Percentiles rank a stretch among this genome's conserved stretches.
phyloP scores from a whole-genome alignment of 2,113 vertebrate species.

The Peromyscus leucopus region DNA sequence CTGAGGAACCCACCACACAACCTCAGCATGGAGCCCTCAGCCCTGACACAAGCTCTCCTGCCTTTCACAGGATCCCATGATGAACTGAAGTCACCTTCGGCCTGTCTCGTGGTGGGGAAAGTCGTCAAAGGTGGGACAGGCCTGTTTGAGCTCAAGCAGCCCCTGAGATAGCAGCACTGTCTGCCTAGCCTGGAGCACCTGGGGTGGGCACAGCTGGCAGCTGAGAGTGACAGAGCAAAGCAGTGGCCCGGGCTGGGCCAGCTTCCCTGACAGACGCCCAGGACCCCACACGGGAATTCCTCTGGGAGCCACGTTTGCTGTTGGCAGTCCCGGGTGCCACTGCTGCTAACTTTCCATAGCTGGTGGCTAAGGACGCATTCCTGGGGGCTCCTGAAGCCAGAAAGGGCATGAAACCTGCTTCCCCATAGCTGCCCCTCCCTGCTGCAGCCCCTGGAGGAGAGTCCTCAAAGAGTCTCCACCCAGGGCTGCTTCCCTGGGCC shows the following conservation, averaged over 20 bases:
- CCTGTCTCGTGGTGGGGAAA: constrained; percentile 96
- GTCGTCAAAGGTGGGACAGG: constrained; percentile 97
- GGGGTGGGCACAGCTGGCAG: not conserved
- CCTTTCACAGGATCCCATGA: constrained; percentile 91
- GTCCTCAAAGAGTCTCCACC: not conserved
- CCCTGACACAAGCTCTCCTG: not conserved
- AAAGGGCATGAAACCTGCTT: not conserved
- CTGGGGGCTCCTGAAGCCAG: not conserved
- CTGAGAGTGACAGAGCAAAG: not conserved
- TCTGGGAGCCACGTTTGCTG: not conserved
- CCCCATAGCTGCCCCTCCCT: rapidly evolving
- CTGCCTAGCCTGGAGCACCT: not conserved
- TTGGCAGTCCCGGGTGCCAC: not conserved
- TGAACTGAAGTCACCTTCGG: constrained; percentile 94
- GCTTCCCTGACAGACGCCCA: not conserved
- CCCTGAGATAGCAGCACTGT: constrained; percentile 87
- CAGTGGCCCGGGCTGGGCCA: not conserved
- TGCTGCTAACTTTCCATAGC: rapidly evolving
- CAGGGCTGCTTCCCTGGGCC: not conserved
- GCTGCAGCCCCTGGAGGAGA: not conserved
- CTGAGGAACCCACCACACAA: not conserved
- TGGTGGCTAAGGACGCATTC: not conserved
- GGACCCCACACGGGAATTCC: not conserved
- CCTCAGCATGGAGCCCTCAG: not conserved
- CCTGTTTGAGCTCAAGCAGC: constrained; percentile 98